These are phyloP conservation scores for Philypnodon macrostomus DNA, from an alignment of 2,797 vertebrate species.

Conservation along the genomic window DNA sequence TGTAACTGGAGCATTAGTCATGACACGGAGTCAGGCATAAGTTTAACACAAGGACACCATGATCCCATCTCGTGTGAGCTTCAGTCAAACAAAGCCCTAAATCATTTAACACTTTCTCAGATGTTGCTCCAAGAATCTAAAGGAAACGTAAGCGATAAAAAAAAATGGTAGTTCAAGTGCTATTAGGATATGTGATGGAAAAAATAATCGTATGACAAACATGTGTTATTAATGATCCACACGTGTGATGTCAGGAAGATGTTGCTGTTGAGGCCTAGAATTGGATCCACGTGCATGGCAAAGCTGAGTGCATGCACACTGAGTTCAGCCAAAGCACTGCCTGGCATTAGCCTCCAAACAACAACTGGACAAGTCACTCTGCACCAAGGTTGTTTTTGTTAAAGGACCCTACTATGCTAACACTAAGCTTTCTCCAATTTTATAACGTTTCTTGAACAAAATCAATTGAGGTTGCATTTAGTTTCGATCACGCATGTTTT, in stretches of 20 bases:
- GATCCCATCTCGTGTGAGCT: constrained; percentile 58
- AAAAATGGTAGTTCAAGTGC: constrained; percentile 60
- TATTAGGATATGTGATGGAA: constrained; percentile 46
- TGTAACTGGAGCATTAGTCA: constrained; percentile 41
- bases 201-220: constrained; percentile 58
- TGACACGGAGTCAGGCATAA: constrained; percentile 32
- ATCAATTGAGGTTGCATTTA: too few species aligned
- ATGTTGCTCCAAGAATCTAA: constrained; percentile 63
- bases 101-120: constrained; percentile 60
- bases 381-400: too few species aligned
- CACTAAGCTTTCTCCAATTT: too few species aligned
- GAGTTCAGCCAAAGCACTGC: constrained; percentile 72
- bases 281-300: constrained; percentile 60
- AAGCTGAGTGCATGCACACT: constrained; percentile 45
- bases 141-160: constrained; percentile 61
- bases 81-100: constrained; percentile 61
- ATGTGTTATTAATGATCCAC: constrained; percentile 68
- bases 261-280: constrained; percentile 53
- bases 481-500: too few species aligned
- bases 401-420: too few species aligned
- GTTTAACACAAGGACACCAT: constrained; percentile 64
- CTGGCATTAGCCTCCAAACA: too few species aligned
- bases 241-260: constrained; percentile 59
- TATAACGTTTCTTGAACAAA: too few species aligned
- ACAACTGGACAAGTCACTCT: too few species aligned